Base-by-base conservation (phyloP, 2,888 invertebrate species). In the Cerastis leucographa region DNA sequence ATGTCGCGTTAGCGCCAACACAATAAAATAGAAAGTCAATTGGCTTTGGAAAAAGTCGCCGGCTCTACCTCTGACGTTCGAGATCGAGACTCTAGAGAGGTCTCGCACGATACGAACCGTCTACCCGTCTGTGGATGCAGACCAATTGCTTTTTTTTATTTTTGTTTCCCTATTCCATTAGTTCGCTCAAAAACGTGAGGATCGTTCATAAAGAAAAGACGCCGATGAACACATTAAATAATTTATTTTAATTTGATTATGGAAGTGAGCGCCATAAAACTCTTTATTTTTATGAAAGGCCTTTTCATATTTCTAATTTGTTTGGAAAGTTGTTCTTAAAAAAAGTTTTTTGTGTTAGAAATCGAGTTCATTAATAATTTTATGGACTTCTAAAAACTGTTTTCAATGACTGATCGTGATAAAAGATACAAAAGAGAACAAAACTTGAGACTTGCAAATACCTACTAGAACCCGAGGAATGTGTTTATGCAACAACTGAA, bases 1-100 rank as follows among this genome's bases (percentile, higher is more conserved):
- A 94, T 93, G 95, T 94, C 96, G 94, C 93, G 94, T 96, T 96
- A 95, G 92, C 90, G 92, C 92, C 94, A 91, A 94, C 93, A 95
- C 95, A 95, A 96, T 96, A 95, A 96, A 96, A 96, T 95, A 95
- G 95, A 95, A 95, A 95, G 95, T 94, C 92, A 89, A 92, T 93
- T 93, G 92, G 90, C 90, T 91, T 85, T 88, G 90, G 92, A 91
- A 93, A 91, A 92, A 92, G 91, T 90, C 90, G 86, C 85, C 73
- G 69, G 78, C 78, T 77, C 59, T 73, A 78, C 83, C 81, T 81
- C 87, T 80, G 81, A 77, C 84, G 86, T 80, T 86, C 74, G 85
- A 84, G 82, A 80, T 84, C 76, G 83, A 85, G 82, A 85, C 87
- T 85, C 75, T 85, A 84, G 79, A 84, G 79, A 84, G 87, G 78